Percentiles rank a stretch among this genome's conserved stretches.
phyloP scores from a whole-genome alignment of 2,113 vertebrate genomes.

The Callaeas wilsoni region DNA sequence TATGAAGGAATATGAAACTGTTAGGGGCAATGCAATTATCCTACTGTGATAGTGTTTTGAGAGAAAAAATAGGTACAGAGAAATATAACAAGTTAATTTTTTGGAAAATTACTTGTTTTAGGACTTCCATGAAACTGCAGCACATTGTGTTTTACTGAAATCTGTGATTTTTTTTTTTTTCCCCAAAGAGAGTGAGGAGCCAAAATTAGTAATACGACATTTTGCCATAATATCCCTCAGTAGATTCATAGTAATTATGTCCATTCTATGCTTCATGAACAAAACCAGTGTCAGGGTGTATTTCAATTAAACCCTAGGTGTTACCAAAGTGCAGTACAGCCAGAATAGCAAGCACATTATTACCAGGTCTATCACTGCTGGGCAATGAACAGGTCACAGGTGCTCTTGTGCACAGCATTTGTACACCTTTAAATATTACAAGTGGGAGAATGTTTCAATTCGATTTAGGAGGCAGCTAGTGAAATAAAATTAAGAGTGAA shows the following conservation, averaged over 20 bases:
- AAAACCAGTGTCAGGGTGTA: conserved; percentile 71
- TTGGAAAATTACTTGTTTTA: conserved; percentile 33
- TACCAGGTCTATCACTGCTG: conserved; percentile 68
- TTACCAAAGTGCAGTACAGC: conserved; percentile 59
- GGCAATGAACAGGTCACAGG: conserved; percentile 67
- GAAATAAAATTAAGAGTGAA: conserved; percentile 39
- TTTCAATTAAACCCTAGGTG: conserved; percentile 73
- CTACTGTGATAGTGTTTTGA: conserved; percentile 42
- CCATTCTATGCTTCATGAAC: conserved; percentile 45
- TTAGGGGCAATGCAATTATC: conserved; percentile 65
- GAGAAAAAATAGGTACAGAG: conserved; percentile 28
- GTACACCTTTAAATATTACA: conserved; percentile 65
- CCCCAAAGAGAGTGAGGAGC: neutral
- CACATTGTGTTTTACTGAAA: conserved; percentile 10
- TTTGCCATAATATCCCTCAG: conserved; percentile 49
- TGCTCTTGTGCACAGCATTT: conserved; percentile 6
- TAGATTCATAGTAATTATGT: conserved; percentile 53
- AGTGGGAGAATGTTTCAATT: conserved; percentile 62
- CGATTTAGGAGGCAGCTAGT: conserved; percentile 16
- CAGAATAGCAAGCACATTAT: conserved; percentile 67
- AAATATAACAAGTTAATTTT: conserved; percentile 40
- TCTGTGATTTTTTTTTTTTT: neutral
- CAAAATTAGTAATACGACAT: conserved; percentile 61
- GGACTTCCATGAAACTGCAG: conserved; percentile 19
- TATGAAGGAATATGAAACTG: conserved; percentile 66